phyloP scores from a whole-genome alignment of 1,140 invertebrate species.

The Pseudomyrmex pallidus region DNA sequence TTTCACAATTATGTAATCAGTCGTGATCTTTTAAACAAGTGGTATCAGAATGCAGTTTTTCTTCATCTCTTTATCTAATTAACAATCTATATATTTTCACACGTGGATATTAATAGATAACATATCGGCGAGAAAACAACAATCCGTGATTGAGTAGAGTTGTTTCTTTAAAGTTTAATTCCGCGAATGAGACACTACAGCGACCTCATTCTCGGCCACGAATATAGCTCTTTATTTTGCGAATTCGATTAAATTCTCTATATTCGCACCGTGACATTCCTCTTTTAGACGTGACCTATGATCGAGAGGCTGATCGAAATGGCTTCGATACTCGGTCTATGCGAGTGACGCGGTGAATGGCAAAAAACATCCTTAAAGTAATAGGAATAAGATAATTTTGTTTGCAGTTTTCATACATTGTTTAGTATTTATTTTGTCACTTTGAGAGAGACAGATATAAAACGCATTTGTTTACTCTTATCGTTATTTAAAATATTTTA shows the following conservation, averaged over 20 bases:
- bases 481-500: too few relatives aligned
- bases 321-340: neutral
- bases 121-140: too few relatives aligned
- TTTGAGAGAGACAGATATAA: too few relatives aligned
- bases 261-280: slow-evolving; percentile 19
- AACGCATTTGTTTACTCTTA: too few relatives aligned
- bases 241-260: slow-evolving; percentile 46
- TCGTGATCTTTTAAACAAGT: neutral
- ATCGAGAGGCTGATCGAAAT: slow-evolving; percentile 18
- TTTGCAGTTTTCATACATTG: too few relatives aligned
- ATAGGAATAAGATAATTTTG: too few relatives aligned
- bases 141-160: neutral
- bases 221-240: slow-evolving; percentile 16
- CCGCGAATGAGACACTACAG: neutral
- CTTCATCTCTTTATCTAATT: neutral
- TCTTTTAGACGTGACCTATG: slow-evolving; percentile 46
- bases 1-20: neutral
- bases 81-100: neutral
- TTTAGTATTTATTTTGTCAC: neutral
- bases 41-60: neutral
- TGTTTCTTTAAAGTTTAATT: neutral
- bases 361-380: slow-evolving; percentile 22
- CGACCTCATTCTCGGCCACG: neutral
- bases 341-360: neutral
- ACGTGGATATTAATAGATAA: too few relatives aligned